Base-by-base conservation (phyloP, 2,888 invertebrate species). In the Leptinotarsa rubiginosa region DNA sequence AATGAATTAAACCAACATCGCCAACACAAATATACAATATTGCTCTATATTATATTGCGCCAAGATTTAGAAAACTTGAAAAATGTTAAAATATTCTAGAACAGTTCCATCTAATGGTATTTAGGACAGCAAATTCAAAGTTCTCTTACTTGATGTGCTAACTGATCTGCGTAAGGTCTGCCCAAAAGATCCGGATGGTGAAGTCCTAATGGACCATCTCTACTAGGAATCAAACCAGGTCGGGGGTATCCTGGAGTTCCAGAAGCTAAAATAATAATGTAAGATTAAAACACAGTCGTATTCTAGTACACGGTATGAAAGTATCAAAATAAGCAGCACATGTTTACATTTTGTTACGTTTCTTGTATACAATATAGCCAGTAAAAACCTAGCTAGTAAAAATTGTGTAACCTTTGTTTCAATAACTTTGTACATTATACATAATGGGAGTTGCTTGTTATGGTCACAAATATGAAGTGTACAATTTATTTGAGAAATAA, bases 131-230 rank as follows among this genome's bases (percentile, higher is more conserved):
- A 31, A 20, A 20, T 54, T 65, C 18, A 41, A 72, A 18, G 2
- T 68, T 72, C 71, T 73, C 81, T 81, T 87, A 92, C 91, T 89
- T 92, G 91, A 85, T 94, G 94, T 77, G 94, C 94, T 81, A 95
- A 88, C 85, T 94, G 94, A 86, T 96, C 95, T 59, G 95, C 94
- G 87, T 95, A 95, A 3, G 94, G 94, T 84, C 96, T 90, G 65
- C 94, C 93, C 78, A 96, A 90, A 77, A 96, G 90, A 87, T 95
- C 95, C 0, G 94, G 94, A 83, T 93, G 94, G 84, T 93, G 94
- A 78, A 94, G 88, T 67, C 92, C 92, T 80, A 94, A 88, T 73
- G 92, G 92, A 56, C 89, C 91, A 77, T 90, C 90, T 74, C 90
- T 85, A 25, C 91, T 90, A 16, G 90, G 90, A 83, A 92, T 90